Percentiles rank a stretch among this genome's conserved stretches.
Conservation (phyloP, 2,113 vertebrate species). For the Bettongia penicillata region DNA sequence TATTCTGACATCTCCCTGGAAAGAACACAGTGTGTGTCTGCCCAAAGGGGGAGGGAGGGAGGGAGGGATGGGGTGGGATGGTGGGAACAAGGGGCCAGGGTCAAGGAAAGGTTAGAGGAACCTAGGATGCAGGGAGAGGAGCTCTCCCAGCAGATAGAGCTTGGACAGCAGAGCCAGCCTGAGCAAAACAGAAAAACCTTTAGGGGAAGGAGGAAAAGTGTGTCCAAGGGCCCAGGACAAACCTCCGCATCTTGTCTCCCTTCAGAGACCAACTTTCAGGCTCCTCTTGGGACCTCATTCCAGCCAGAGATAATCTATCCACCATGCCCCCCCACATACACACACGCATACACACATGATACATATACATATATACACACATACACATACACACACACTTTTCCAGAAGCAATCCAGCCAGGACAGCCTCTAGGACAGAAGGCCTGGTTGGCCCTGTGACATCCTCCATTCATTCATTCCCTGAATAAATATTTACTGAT, state of each 20-base stretch:
- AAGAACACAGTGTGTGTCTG: neutral
- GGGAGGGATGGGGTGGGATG: neutral
- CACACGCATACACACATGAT: neutral
- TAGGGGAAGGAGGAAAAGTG: neutral
- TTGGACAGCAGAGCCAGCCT: neutral
- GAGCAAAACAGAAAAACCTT: neutral
- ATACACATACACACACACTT: neutral
- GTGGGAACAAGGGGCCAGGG: neutral
- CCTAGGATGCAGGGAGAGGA: neutral
- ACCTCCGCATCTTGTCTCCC: neutral
- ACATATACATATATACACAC: neutral
- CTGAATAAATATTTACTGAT: neutral
- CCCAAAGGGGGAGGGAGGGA: neutral
- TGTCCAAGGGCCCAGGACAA: neutral
- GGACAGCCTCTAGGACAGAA: neutral
- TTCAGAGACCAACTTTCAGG: too few relatives aligned
- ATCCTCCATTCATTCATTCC: neutral
- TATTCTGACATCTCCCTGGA: neutral
- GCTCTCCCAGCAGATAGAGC: neutral
- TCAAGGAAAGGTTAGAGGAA: neutral
- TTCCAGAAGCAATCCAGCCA: too few relatives aligned
- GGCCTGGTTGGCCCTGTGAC: neutral
- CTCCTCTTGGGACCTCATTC: too few relatives aligned
- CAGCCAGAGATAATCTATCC: neutral
- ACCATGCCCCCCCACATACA: neutral